Percentiles rank a stretch among this genome's conserved stretches.
Conservation (phyloP, 2,113 vertebrate genomes). For the Cyanoderma ruficeps region DNA sequence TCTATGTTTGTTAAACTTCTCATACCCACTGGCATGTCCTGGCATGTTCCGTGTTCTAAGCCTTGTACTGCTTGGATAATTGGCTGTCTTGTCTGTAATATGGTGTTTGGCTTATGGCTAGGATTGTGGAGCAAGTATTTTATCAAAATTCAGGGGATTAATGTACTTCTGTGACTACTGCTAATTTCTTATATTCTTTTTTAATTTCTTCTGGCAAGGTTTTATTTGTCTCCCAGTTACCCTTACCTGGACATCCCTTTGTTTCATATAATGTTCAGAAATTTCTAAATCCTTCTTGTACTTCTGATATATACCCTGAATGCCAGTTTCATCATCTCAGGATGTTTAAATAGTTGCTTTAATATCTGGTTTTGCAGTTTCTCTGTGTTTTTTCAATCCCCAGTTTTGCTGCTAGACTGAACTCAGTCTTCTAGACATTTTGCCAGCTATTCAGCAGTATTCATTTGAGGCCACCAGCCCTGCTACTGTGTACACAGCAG, state of each 20-base stretch:
- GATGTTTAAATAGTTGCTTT: background rate
- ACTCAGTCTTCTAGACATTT: background rate
- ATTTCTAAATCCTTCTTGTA: background rate
- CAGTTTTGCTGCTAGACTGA: background rate
- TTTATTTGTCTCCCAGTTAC: background rate
- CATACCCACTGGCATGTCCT: background rate
- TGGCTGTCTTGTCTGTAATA: background rate
- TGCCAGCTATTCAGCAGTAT: background rate
- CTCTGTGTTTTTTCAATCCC: background rate
- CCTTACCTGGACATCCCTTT: background rate
- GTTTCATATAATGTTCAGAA: background rate
- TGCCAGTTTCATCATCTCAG: background rate
- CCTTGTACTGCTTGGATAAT: background rate
- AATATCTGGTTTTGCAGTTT: background rate
- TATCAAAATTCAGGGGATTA: background rate
- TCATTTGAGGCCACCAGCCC: background rate
- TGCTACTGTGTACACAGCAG: background rate
- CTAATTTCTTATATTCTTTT: background rate
- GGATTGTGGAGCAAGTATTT: background rate
- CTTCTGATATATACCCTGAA: background rate
- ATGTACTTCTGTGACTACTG: background rate
- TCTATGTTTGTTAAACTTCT: background rate
- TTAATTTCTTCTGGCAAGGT: background rate
- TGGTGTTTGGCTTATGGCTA: fast-evolving
- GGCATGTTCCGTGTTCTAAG: fast-evolving